phyloP scores from a whole-genome alignment of 2,888 invertebrate species.

The Apocheima hispidaria region DNA sequence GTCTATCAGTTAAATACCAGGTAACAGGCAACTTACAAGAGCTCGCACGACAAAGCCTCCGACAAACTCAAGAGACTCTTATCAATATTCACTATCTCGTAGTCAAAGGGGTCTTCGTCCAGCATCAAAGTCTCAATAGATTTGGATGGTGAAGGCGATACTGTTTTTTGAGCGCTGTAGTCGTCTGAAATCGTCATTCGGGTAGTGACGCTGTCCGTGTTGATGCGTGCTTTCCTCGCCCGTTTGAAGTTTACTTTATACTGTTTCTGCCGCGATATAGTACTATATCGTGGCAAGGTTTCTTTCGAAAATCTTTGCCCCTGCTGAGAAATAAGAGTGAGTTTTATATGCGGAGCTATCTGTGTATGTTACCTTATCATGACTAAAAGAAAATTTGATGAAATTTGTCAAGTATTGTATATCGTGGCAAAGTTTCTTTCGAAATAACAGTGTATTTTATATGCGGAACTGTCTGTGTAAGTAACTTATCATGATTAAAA shows the following conservation, averaged over 20 bases:
- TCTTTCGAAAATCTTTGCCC: slow-evolving; percentile 36
- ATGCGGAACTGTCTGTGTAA: no score
- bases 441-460: no score
- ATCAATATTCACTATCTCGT: slow-evolving; percentile 79
- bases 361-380: no score
- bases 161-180: slow-evolving; percentile 51
- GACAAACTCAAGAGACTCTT: slow-evolving; percentile 57
- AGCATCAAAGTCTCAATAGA: slow-evolving; percentile 55
- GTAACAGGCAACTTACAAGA: slow-evolving; percentile 53
- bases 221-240: neutral
- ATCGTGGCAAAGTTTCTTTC: no score
- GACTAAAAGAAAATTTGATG: no score
- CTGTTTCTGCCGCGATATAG: slow-evolving; percentile 30
- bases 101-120: slow-evolving; percentile 76
- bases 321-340: slow-evolving; percentile 4
- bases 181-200: slow-evolving; percentile 57
- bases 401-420: no score
- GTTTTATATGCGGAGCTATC: no score
- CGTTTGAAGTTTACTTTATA: slow-evolving; percentile 63
- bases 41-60: slow-evolving; percentile 49
- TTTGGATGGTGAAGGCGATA: slow-evolving; percentile 48
- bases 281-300: slow-evolving; percentile 20
- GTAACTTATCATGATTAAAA: no score
- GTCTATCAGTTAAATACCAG: no score
- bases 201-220: neutral